These are phyloP conservation scores for Polydesmus complanatus DNA, from an alignment of 2,888 invertebrate species.

Conservation along the genomic window DNA sequence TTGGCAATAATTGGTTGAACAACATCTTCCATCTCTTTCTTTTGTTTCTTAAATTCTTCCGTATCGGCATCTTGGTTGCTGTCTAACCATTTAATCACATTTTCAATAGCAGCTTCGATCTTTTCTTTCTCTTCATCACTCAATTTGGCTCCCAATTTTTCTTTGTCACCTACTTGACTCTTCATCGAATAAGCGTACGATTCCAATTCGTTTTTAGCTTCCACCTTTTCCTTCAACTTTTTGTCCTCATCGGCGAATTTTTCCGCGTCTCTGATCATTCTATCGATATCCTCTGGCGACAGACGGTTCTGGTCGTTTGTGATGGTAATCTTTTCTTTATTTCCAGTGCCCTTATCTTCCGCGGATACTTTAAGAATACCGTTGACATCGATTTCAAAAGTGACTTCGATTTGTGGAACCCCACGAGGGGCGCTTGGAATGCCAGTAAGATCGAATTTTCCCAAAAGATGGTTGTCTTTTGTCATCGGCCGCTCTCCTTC, in stretches of 20 bases:
- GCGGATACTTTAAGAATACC: constrained; percentile 79
- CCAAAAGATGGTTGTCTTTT: constrained; percentile 95
- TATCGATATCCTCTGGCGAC: constrained; percentile 94
- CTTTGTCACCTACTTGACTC: constrained; percentile 91
- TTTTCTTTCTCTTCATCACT: constrained; percentile 81
- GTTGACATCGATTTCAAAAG: constrained; percentile 88
- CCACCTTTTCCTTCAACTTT: constrained; percentile 86
- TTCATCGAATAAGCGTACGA: constrained; percentile 94
- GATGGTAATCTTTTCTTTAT: constrained; percentile 96
- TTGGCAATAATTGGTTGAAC: constrained; percentile 97
- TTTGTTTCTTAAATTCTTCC: constrained; percentile 85
- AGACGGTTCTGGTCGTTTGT: constrained; percentile 95
- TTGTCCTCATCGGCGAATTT: constrained; percentile 98
- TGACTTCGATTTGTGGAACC: constrained; percentile 87
- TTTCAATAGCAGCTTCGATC: constrained; percentile 88
- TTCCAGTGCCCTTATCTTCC: constrained; percentile 98
- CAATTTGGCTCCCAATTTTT: constrained; percentile 83
- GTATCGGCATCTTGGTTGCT: constrained; percentile 83
- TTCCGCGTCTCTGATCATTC: constrained; percentile 98
- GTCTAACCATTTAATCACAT: constrained; percentile 95
- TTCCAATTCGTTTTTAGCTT: constrained; percentile 91
- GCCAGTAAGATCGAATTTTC: constrained; percentile 94
- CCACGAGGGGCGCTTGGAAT: constrained; percentile 90
- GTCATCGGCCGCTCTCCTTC: constrained; percentile 99
- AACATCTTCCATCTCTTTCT: constrained; percentile 82